Base-by-base conservation (phyloP, 2,888 invertebrate species). In the Heliconius hortense region DNA sequence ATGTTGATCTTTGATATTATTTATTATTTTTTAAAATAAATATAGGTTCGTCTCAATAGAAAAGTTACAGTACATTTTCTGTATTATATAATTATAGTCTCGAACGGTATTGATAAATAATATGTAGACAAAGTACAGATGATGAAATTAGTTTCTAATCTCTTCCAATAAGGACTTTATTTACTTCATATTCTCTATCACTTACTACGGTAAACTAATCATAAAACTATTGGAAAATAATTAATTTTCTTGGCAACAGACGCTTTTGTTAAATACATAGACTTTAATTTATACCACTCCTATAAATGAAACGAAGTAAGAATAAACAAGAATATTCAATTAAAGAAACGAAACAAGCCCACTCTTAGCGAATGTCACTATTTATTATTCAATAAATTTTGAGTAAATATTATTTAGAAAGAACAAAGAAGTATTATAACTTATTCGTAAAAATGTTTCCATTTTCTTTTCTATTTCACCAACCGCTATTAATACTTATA, bases 261-360 rank as follows among this genome's bases (percentile, higher is more conserved):
- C n/a, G n/a, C 39, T 39, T 39, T 64, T 64, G 11, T 68, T 48
- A 68, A 68, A 68, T 68, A 68, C 31, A 48, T 28, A 48, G 48
- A 53, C 31, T 48, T 28, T 68, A 68, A 68, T 48, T 48, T 68
- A 68, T 68, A 11, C 68, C 21, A 35, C 53, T 21, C 53, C 31
- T 68, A 31, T 18, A 68, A 68, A 53, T 26, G 43, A 53, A 68
- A 68, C 68, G 53, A 53, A 68, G 68, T 53, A 26, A 53, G 64
- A 68, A 53, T 53, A 68, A 68, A 71, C 64, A 35, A 39, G 35
- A 68, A 53, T 35, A 68, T 35, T 28, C 35, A 56, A 74, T 77
- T 78, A 81, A 80, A 82, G 78, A 82, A 84, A 81, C 81, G 67
- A 68, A 68, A 64, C n/a, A n/a, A 48, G n/a, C 21, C 48, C 68